Conservation (phyloP, 2,797 vertebrate genomes). For the Acanthis flammea region DNA sequence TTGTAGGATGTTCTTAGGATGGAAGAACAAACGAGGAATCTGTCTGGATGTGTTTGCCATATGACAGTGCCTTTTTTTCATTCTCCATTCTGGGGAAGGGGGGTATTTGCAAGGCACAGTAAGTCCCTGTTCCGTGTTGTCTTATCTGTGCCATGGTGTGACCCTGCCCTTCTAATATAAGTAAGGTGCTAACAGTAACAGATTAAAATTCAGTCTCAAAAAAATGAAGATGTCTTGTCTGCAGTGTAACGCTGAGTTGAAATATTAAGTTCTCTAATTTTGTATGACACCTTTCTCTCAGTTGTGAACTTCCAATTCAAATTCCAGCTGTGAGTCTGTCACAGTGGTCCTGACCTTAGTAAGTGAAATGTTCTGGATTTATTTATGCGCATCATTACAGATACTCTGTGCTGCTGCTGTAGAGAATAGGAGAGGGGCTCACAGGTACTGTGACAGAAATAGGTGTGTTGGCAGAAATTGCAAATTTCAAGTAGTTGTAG, state of each 20-base stretch:
- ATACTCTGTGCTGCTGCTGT: neutral
- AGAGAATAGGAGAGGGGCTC: neutral
- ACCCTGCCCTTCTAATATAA: neutral
- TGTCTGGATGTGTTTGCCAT: neutral
- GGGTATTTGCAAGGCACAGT: neutral
- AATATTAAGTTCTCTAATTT: neutral
- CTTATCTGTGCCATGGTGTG: neutral
- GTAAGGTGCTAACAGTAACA: neutral
- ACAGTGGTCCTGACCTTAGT: neutral
- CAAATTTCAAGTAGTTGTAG: neutral
- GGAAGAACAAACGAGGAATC: neutral
- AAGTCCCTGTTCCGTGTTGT: neutral
- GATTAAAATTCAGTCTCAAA: neutral
- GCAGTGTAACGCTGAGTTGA: neutral
- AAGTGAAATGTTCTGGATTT: neutral
- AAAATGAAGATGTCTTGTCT: neutral
- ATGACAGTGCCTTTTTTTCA: too few species aligned
- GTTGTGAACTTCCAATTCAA: neutral
- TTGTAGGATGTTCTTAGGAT: neutral
- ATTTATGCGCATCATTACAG: neutral
- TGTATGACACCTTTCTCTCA: neutral
- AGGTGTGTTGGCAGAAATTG: neutral
- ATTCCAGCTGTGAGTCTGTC: neutral
- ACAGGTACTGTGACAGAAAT: neutral
- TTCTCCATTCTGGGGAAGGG: neutral